Percentiles rank a stretch among this genome's conserved stretches.
phyloP scores from a whole-genome alignment of 2,113 vertebrate species.

The Toxotes jaculatrix region DNA sequence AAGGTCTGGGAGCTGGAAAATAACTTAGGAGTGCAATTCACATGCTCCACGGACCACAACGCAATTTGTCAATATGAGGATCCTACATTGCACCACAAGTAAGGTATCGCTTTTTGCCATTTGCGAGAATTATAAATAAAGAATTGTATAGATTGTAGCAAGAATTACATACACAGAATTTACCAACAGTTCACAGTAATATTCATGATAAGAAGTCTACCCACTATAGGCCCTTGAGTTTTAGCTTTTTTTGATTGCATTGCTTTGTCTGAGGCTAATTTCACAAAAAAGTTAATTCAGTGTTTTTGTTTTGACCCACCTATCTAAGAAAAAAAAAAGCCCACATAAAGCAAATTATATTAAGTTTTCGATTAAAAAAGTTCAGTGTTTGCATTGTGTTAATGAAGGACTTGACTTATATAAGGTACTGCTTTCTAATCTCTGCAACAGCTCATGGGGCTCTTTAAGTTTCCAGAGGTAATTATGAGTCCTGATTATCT shows the following conservation, averaged over 20 bases:
- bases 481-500: slow-evolving; percentile 29
- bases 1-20: slow-evolving; percentile 1
- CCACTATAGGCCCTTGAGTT: neutral
- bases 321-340: neutral
- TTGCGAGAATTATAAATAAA: slow-evolving; percentile 37
- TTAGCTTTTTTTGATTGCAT: neutral
- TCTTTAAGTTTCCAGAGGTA: slow-evolving; percentile 29
- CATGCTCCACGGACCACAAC: slow-evolving; percentile 6
- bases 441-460: slow-evolving; percentile 18
- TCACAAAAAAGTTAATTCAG: neutral
- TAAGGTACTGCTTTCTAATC: slow-evolving; percentile 4
- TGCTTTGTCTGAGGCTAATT: slow-evolving; percentile 8
- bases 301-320: neutral
- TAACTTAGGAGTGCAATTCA: neutral
- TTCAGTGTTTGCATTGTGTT: slow-evolving; percentile 3
- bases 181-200: slow-evolving; percentile 27
- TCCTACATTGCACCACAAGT: slow-evolving; percentile 6
- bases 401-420: neutral
- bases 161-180: slow-evolving; percentile 33
- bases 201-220: slow-evolving; percentile 3
- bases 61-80: neutral
- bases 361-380: neutral
- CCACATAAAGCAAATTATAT: neutral
- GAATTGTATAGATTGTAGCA: slow-evolving; percentile 29
- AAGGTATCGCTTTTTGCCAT: neutral